Evolutionary conservation across 92 coral and sea anemone genomes (phyloP).

Genomic region (Palythoa heliodiscus): DNA sequence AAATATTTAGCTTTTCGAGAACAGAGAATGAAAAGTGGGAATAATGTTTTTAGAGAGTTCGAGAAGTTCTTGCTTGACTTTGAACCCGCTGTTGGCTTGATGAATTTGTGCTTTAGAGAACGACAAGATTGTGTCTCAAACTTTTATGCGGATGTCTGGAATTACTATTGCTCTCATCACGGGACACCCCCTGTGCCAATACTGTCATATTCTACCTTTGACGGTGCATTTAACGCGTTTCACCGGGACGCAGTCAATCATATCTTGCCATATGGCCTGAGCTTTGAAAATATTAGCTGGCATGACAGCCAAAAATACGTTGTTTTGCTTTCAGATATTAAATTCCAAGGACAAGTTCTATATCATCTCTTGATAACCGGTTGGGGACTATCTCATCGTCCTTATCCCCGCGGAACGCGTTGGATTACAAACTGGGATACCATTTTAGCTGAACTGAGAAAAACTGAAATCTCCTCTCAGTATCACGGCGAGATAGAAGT

Average conservation of each 20-base stretch:
- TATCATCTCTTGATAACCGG: constrained; percentile 46
- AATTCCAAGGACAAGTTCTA: constrained; percentile 58
- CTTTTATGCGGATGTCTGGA: constrained; percentile 53
- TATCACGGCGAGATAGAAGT: constrained; percentile 46
- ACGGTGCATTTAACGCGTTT: constrained; percentile 60
- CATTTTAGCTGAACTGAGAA: constrained; percentile 42
- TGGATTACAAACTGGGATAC: constrained; percentile 52
- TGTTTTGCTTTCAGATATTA: constrained; percentile 59
- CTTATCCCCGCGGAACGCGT: constrained; percentile 50
- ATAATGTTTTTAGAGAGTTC: constrained; percentile 58
- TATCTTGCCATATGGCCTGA: constrained; percentile 62
- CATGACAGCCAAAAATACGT: constrained; percentile 63
- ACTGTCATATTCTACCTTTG: constrained; percentile 55
- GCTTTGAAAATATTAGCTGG: constrained; percentile 59
- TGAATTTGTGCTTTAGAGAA: constrained; percentile 51
- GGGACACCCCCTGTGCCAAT: constrained; percentile 52
- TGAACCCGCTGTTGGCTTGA: constrained; percentile 56
- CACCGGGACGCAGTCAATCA: constrained; percentile 59
- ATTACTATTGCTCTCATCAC: constrained; percentile 33
- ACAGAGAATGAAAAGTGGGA: constrained; percentile 32
- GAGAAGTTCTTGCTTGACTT: constrained; percentile 52
- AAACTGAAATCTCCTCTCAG: constrained; percentile 5
- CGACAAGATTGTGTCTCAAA: constrained; percentile 46
- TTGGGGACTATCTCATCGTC: constrained; percentile 50
- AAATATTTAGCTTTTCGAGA: constrained; percentile 36